phyloP scores from a whole-genome alignment of 1,140 invertebrate species.

The Drosophila arawakana region DNA sequence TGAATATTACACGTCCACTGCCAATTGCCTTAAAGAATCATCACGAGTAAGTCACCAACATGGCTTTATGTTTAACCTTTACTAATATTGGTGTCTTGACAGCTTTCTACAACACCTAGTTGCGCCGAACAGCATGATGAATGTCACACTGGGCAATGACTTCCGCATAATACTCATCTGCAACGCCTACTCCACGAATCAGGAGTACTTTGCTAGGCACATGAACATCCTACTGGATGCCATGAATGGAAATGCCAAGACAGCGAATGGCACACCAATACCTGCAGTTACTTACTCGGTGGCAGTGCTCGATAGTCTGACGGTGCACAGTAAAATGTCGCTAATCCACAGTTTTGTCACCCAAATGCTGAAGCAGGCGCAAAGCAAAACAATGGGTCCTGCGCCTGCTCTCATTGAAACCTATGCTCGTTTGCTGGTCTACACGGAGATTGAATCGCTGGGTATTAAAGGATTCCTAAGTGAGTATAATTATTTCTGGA shows the following conservation, averaged over 20 bases:
- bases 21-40: conserved; percentile 94
- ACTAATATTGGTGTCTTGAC: conserved; percentile 13
- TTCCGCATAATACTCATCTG: conserved; percentile 96
- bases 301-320: conserved; percentile 96
- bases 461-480: conserved; percentile 98
- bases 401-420: conserved; percentile 97
- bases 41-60: conserved; percentile 88
- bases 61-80: neutral
- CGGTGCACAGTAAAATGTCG: conserved; percentile 98
- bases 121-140: conserved; percentile 88
- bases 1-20: conserved; percentile 91
- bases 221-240: conserved; percentile 96
- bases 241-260: conserved; percentile 91
- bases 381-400: conserved; percentile 92
- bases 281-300: conserved; percentile 94
- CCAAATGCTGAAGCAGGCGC: conserved; percentile 81
- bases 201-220: conserved; percentile 92
- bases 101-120: conserved; percentile 93
- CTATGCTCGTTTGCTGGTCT: conserved; percentile 96
- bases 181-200: conserved; percentile 97
- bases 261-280: conserved; percentile 84
- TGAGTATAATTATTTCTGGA: conserved; percentile 85
- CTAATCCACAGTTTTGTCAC: conserved; percentile 90
- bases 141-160: conserved; percentile 90
- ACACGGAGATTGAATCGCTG: conserved; percentile 98